Percentiles rank a stretch among this genome's conserved stretches.
phyloP scores from a whole-genome alignment of 2,888 invertebrate genomes.

The Tachina grossa region DNA sequence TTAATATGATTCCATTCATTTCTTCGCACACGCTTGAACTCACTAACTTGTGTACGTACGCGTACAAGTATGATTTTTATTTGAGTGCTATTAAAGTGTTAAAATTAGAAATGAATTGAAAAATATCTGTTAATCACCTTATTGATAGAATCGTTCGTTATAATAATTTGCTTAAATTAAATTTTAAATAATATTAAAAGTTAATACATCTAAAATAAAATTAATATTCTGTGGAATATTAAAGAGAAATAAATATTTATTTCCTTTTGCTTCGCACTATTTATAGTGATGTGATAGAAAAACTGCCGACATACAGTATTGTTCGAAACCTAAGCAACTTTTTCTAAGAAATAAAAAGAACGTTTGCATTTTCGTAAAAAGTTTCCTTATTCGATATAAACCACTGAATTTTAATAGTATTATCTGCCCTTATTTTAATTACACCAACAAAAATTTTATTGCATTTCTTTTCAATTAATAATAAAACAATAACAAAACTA shows the following conservation, averaged over 20 bases:
- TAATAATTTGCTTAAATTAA: background rate
- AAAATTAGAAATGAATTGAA: conserved; percentile 5
- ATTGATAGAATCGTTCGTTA: background rate
- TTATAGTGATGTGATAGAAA: too few relatives aligned
- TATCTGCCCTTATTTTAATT: too few relatives aligned
- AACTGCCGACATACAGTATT: too few relatives aligned
- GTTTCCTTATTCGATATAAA: too few relatives aligned
- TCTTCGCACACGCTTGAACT: background rate
- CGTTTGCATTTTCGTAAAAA: too few relatives aligned
- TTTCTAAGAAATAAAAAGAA: too few relatives aligned
- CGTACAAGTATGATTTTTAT: conserved; percentile 2
- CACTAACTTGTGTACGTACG: background rate
- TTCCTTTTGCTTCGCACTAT: background rate
- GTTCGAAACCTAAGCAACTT: too few relatives aligned
- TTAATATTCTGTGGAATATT: background rate
- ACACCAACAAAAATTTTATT: too few relatives aligned
- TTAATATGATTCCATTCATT: conserved; percentile 10
- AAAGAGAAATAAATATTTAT: conserved; percentile 22
- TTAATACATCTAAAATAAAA: background rate
- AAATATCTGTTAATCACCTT: background rate
- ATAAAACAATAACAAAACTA: too few relatives aligned
- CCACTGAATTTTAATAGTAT: too few relatives aligned
- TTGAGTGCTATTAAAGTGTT: conserved; percentile 8
- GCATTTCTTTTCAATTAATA: too few relatives aligned
- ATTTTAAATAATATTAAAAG: conserved; percentile 12